Base-by-base conservation (phyloP, 2,888 invertebrate species). In the Tiliacea citrago region DNA sequence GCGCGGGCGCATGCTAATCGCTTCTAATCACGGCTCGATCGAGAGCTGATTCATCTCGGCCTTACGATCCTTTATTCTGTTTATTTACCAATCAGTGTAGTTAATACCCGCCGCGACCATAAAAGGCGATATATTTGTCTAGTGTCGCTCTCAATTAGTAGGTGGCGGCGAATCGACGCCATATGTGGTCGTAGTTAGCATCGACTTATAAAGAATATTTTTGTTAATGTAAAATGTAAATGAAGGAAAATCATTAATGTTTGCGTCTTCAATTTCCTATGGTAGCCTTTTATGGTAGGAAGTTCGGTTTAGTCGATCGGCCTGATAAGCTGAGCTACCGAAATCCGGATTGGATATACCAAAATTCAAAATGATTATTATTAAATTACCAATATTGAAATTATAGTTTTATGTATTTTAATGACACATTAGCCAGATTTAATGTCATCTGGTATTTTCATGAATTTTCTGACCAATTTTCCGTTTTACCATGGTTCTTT, bases 91-190 rank as follows among this genome's bases (percentile, higher is more conserved):
- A 96, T 95, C 94, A 95, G 93, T 93, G 90, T 91, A 90, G 90
- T 93, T 95, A 93, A 95, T 94, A 90, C 94, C 89, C 88, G 88
- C 88, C 91, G 92, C 90, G 90, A 90, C 95, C 94, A 95, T 96
- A 96, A 95, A 96, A 95, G 95, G 95, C 91, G 93, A 93, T 95
- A 93, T 95, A 95, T 96, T 96, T 96, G 94, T 94, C 93, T 94
- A 94, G 93, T 94, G 95, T 93, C 94, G 94, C 92, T 95, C 94
- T 91, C 93, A 95, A 96, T 95, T 95, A 95, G 95, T 93, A 93
- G 90, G 91, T 90, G 92, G 93, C 94, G 92, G 94, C 92, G 92
- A 95, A 95, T 94, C 93, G 90, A 92, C 94, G 90, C 94, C 93
- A 92, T 95, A 95, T 96, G 95, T 95, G 95, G 95, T 93, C 95